Conservation (phyloP, 2,113 vertebrate genomes). For the Hymenochirus boettgeri region DNA sequence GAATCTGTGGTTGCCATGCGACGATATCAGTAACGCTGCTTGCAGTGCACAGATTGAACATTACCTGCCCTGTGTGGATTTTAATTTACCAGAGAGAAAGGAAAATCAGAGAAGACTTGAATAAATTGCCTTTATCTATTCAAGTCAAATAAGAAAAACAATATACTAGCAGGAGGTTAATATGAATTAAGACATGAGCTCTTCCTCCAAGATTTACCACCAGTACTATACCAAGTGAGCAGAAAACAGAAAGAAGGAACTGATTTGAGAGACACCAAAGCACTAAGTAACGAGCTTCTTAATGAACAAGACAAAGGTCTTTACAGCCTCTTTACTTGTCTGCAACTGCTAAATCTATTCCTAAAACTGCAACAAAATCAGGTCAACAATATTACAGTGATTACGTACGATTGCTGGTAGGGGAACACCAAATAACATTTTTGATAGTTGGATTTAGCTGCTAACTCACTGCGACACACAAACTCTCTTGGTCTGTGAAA, state of each 20-base stretch:
- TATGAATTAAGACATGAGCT: slow-evolving; percentile 8
- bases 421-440: too few relatives aligned
- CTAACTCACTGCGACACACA: too few relatives aligned
- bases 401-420: too few relatives aligned
- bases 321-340: too few relatives aligned
- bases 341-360: too few relatives aligned
- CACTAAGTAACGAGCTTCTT: too few relatives aligned
- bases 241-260: background rate
- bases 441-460: too few relatives aligned
- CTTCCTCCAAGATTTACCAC: background rate
- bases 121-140: slow-evolving; percentile 31
- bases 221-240: background rate
- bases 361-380: too few relatives aligned
- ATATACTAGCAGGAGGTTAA: slow-evolving; percentile 21
- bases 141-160: slow-evolving; percentile 15
- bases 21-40: slow-evolving; percentile 44
- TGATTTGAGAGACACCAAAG: background rate
- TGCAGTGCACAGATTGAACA: slow-evolving; percentile 29
- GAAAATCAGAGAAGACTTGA: slow-evolving; percentile 10
- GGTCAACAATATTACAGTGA: too few relatives aligned
- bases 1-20: slow-evolving; percentile 50
- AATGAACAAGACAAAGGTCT: too few relatives aligned
- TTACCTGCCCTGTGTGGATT: slow-evolving; percentile 23
- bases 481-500: too few relatives aligned
- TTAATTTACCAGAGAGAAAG: slow-evolving; percentile 14